These are phyloP conservation scores for Alviniconcha marisindica DNA, from an alignment of 1,140 invertebrate species.

Conservation along the genomic window DNA sequence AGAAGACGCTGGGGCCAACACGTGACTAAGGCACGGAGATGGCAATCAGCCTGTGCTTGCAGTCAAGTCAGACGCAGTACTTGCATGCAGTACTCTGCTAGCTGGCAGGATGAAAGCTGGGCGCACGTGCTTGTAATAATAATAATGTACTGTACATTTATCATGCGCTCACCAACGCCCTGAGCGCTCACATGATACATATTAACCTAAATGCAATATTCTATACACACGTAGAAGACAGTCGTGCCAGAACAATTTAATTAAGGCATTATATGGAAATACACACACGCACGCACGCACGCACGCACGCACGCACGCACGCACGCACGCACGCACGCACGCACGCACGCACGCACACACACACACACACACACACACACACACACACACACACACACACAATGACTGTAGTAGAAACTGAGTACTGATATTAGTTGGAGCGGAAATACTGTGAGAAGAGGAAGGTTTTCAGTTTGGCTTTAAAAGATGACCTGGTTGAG, in stretches of 20 bases:
- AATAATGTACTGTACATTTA: neutral
- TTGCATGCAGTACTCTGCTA: no score
- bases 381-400: neutral
- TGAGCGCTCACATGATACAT: neutral
- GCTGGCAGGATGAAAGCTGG: no score
- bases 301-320: neutral
- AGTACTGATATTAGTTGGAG: no score
- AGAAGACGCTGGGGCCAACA: neutral
- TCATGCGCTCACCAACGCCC: neutral
- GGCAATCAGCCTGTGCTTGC: no score
- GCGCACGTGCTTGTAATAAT: neutral
- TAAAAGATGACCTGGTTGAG: neutral
- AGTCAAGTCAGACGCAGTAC: no score
- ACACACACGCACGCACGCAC: neutral
- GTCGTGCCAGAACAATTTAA: neutral
- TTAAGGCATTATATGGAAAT: neutral
- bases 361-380: neutral
- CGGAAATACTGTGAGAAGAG: neutral
- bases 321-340: neutral
- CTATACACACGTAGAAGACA: neutral
- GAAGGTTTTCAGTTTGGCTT: neutral
- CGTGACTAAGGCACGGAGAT: neutral
- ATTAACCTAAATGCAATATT: neutral
- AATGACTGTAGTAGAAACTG: neutral
- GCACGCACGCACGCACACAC: neutral